Evolutionary conservation across 2,888 invertebrate genomes (phyloP), one percentile per base, ranked within the genome.

Genomic region (Pantelozetes paolii): DNA sequence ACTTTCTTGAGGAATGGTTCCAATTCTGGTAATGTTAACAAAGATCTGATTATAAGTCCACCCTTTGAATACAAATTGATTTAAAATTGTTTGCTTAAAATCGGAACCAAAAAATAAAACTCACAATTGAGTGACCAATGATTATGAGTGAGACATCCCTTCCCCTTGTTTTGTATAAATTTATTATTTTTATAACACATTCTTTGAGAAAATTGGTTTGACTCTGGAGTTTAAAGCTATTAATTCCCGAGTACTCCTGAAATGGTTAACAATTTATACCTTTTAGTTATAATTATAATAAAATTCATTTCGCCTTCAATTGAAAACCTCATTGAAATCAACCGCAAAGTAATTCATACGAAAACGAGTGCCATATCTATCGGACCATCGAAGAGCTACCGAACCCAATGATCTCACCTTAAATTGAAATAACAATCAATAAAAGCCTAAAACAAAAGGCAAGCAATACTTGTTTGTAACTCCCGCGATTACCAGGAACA

Each of bases 81-180:
- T 30, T 69, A 40, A 40, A 20, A 23, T 30, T 59, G n/a, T n/a
- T n/a, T n/a, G n/a, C n/a, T n/a, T n/a, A n/a, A n/a, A n/a, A n/a
- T n/a, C 57, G 73, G 54, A 42, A 36, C 50, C 13, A 54, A 8
- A 20, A 20, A 50, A 50, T 13, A 13, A 13, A 50, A 30, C n/a
- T 15, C 83, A 91, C 92, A 92, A 97, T 94, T 11, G 97, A 98
- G 85, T 98, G 97, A 8, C 95, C 97, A 81, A 97, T 88, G 0
- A 98, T 81, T 64, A 95, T 86, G 20, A 98, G 82, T 15, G 75
- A 84, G 79, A 78, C 82, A 79, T 81, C 85, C 50, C 67, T 45
- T 20, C 78, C 77, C 26, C 77, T 75, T 45, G 40, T 50, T 74
- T 80, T 79, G 78, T 83, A 83, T 70, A 83, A 76, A 5, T 78